Base-by-base conservation (phyloP, 2,113 vertebrate species). In the Hypomesus transpacificus region DNA sequence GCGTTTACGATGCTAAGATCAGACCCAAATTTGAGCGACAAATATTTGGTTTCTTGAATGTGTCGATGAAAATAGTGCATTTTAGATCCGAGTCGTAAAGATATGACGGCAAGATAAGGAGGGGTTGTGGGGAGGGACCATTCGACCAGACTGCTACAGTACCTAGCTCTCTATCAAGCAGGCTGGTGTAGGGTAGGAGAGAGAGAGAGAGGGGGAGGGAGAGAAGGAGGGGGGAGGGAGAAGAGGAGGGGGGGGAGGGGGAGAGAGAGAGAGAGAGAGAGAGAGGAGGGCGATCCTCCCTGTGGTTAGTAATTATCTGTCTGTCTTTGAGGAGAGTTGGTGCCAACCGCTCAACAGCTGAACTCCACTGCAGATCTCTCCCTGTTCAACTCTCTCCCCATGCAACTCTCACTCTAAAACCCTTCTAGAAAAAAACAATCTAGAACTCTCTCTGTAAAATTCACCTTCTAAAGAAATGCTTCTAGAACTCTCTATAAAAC, bases 221-320 rank as follows among this genome's bases (percentile, higher is more conserved):
- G 53, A 46, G 34, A 46, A 18, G 11, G n/a, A 1, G 17, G 66
- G 69, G 77, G 63, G 73, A 74, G 58, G 75, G 73, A 70, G 71
- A 70, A 53, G 31, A 24, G 52, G 71, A 73, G 75, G 81, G 83
- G 69, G 77, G 71, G 51, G 70, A 69, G 56, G 66, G 78, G 74
- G 75, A 78, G 83, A 84, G 79, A 80, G 79, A 82, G 75, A 51
- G 70, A 69, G 56, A 68, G 78, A 74, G 75, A 78, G 83, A 84
- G 79, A 80, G 79, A 82, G 75, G 83, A 79, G 69, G 78, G 46
- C 70, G 68, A 69, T 77, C 75, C 71, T 78, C 81, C 81, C 84
- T 69, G 79, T 64, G 68, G 84, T 86, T 86, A 82, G 82, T 82
- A 86, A 86, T 84, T 83, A 85, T 85, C 81, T 79, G 77, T 80